Conservation (phyloP, 2,797 vertebrate species). For the Microchirus variegatus region DNA sequence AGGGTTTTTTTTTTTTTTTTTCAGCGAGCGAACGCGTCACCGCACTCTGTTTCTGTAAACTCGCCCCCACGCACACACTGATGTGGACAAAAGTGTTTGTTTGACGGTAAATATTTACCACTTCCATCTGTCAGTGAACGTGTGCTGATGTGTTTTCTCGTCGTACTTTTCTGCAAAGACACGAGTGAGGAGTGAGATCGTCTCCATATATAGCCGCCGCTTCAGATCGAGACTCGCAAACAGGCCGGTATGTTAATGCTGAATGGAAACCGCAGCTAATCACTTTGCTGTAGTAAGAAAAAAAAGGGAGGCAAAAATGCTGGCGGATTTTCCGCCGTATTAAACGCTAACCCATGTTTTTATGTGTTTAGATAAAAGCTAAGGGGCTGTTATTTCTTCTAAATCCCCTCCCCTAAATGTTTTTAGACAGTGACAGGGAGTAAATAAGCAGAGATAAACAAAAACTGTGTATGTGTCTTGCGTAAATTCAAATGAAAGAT, state of each 20-base stretch:
- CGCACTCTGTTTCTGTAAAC: conserved; percentile 33
- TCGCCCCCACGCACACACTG: conserved; percentile 7
- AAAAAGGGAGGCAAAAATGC: neutral
- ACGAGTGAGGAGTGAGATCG: neutral
- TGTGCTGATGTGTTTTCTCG: neutral
- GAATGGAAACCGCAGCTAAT: conserved; percentile 42
- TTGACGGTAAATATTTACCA: conserved; percentile 65
- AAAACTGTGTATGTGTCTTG: neutral
- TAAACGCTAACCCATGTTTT: conserved; percentile 7
- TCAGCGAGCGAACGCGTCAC: conserved; percentile 14
- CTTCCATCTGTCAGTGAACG: conserved; percentile 7
- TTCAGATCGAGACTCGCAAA: conserved; percentile 4
- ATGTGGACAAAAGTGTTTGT: conserved; percentile 45
- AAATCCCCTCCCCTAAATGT: neutral
- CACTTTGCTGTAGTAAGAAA: neutral
- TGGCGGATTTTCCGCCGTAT: conserved; percentile 26
- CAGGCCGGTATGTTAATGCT: conserved; percentile 37
- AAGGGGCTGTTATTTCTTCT: conserved; percentile 4
- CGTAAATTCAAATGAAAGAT: neutral
- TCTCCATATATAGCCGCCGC: conserved; percentile 12
- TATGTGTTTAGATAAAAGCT: conserved; percentile 19
- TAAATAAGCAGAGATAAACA: neutral
- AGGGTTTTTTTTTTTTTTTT: conserved; percentile 12
- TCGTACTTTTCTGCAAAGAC: too few relatives aligned
- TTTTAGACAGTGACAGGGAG: neutral